These are phyloP conservation scores for Xestia rhomboidea DNA, from an alignment of 2,888 invertebrate genomes.

Conservation along the genomic window DNA sequence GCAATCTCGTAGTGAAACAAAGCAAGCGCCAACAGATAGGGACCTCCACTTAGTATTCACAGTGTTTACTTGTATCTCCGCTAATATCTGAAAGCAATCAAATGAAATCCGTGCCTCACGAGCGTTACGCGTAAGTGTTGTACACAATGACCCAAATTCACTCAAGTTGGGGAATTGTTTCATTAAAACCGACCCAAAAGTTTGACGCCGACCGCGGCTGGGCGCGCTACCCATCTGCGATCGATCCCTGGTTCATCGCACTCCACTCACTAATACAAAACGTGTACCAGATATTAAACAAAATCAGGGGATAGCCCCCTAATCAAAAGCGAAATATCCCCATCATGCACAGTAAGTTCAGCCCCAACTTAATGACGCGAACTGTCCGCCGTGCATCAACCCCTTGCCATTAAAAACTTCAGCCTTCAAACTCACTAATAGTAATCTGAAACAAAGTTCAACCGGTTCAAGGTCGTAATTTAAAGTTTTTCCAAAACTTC, in stretches of 20 bases:
- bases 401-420: slow-evolving; percentile 86
- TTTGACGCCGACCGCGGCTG: slow-evolving; percentile 80
- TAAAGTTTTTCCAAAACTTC: slow-evolving; percentile 91
- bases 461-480: slow-evolving; percentile 91
- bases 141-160: slow-evolving; percentile 86
- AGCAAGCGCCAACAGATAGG: slow-evolving; percentile 46
- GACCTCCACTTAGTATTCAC: slow-evolving; percentile 64
- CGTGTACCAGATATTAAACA: slow-evolving; percentile 76
- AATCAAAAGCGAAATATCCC: slow-evolving; percentile 78
- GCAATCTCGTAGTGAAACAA: slow-evolving; percentile 52
- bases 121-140: slow-evolving; percentile 78
- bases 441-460: slow-evolving; percentile 90
- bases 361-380: slow-evolving; percentile 78
- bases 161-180: slow-evolving; percentile 85
- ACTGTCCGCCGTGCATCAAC: slow-evolving; percentile 80
- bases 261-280: slow-evolving; percentile 76
- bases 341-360: slow-evolving; percentile 73
- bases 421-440: slow-evolving; percentile 87
- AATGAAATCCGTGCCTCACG: slow-evolving; percentile 71
- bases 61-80: slow-evolving; percentile 62
- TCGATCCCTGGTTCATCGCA: slow-evolving; percentile 85
- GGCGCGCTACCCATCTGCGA: slow-evolving; percentile 78
- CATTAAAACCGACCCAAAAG: slow-evolving; percentile 87
- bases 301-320: slow-evolving; percentile 72
- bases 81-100: slow-evolving; percentile 71